Conservation (phyloP, 2,113 vertebrate genomes). For the Tragelaphus scriptus region DNA sequence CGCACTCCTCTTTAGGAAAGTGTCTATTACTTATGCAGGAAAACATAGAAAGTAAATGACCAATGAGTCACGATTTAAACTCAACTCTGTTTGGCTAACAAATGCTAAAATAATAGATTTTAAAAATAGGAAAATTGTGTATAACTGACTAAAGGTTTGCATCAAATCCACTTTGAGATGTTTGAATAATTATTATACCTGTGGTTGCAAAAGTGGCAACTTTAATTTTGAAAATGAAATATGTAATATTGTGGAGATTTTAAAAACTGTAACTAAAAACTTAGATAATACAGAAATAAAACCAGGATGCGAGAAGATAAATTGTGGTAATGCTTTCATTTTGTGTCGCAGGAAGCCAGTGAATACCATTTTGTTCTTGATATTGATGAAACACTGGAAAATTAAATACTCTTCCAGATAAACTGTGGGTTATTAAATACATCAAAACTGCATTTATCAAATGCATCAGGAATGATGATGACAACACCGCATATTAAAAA, state of each 20-base stretch:
- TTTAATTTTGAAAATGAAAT: not conserved
- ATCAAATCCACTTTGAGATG: not conserved
- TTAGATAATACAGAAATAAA: not conserved
- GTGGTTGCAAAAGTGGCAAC: not conserved
- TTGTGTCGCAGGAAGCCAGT: not conserved
- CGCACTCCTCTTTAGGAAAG: not conserved
- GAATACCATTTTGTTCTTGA: not conserved
- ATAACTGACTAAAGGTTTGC: not conserved
- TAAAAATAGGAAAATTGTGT: not conserved
- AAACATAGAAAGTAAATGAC: not conserved
- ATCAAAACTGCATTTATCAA: conserved; percentile 9
- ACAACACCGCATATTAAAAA: not conserved
- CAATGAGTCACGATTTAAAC: not conserved
- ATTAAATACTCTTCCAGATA: conserved; percentile 8
- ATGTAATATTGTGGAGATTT: not conserved
- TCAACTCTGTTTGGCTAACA: not conserved
- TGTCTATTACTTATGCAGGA: not conserved
- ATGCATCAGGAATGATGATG: not conserved
- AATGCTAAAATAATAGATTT: not conserved
- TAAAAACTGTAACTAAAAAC: not conserved
- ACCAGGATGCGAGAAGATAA: not conserved
- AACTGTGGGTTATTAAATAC: not conserved
- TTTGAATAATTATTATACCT: not conserved
- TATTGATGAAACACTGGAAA: not conserved
- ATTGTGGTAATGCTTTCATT: not conserved